Evolutionary conservation across 2,113 vertebrate species (phyloP), one percentile per base, ranked within the genome.

Genomic region (Dasypus novemcinctus): DNA sequence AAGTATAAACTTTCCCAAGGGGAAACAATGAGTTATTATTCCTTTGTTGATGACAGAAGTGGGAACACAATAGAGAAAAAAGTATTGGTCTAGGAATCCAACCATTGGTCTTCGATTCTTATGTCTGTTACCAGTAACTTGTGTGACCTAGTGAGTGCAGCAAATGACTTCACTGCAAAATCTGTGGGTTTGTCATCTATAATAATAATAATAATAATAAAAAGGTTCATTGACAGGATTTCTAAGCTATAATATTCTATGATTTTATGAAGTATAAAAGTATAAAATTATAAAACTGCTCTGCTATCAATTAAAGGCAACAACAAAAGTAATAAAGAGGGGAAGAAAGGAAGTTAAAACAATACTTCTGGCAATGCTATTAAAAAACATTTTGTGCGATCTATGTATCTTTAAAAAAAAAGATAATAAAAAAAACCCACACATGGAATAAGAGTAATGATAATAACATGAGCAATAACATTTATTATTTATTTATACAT

Each of bases 241-340:
- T 66, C 66, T 74, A 83, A 54, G 64, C 7, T 43, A 49, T 88
- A 96, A 66, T 54, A 68, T 64, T 69, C 80, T 87, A 11, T 63
- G 86, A 75, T 75, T 88, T 85, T 85, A 57, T 86, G 78, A 66
- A n/a, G 88, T 64, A 36, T 27, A 68, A 92, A 85, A 82, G 80
- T 79, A 72, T 31, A n/a, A n/a, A n/a, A n/a, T 69, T 79, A 74
- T 46, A 38, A 54, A 96, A 41, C 21, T 52, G 12, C 12, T 92
- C 59, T 61, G 84, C 21, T 43, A 81, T 38, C 83, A 94, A 81
- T 69, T n/a, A 86, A 87, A 94, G 68, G 33, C 27, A 61, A 61
- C 20, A n/a, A 68, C 74, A 25, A 74, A 89, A 79, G n/a, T 71
- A 86, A 88, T 21, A 49, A 66, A 61, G 41, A 72, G 13, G 5